Evolutionary conservation across 2,113 vertebrate genomes (phyloP).

Genomic region (Ctenodactylus gundi): DNA sequence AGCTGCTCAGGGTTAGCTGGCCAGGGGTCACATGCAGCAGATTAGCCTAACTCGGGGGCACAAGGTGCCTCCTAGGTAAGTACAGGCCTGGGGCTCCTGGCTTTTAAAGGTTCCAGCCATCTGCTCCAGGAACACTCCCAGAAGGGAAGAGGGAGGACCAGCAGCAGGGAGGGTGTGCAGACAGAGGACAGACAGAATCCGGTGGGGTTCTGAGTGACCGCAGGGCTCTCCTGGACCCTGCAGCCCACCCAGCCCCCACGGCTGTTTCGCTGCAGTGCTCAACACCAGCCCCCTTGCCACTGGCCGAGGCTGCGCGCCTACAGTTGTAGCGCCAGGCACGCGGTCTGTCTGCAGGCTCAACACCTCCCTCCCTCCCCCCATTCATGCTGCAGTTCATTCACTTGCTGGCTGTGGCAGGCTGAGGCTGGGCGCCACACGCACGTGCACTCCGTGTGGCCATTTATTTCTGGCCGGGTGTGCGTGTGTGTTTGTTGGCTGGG

Average conservation of each 20-base stretch:
- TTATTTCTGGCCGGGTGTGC: conserved; percentile 56
- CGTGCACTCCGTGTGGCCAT: not conserved
- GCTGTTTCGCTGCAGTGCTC: not conserved
- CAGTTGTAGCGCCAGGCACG: not conserved
- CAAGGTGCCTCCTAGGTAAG: not conserved
- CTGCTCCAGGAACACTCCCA: not conserved
- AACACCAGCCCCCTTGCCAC: not conserved
- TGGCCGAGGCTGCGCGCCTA: not conserved
- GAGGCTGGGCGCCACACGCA: not conserved
- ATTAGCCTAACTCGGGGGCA: not conserved
- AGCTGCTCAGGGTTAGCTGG: not conserved
- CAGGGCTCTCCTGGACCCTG: not conserved
- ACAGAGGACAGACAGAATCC: not conserved
- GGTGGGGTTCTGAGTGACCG: not conserved
- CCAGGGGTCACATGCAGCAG: not conserved
- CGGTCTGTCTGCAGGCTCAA: not conserved
- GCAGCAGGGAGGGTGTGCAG: rapidly evolving
- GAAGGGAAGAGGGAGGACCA: not conserved
- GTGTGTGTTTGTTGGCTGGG: not conserved
- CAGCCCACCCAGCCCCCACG: not conserved
- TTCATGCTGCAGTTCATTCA: conserved; percentile 71
- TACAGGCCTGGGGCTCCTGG: not conserved
- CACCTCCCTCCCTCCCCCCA: conserved; percentile 15
- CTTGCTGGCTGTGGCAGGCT: conserved; percentile 7
- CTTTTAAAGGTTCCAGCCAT: not conserved